Evolutionary conservation across 2,888 invertebrate genomes (phyloP).

Genomic region (Agrochola litura): DNA sequence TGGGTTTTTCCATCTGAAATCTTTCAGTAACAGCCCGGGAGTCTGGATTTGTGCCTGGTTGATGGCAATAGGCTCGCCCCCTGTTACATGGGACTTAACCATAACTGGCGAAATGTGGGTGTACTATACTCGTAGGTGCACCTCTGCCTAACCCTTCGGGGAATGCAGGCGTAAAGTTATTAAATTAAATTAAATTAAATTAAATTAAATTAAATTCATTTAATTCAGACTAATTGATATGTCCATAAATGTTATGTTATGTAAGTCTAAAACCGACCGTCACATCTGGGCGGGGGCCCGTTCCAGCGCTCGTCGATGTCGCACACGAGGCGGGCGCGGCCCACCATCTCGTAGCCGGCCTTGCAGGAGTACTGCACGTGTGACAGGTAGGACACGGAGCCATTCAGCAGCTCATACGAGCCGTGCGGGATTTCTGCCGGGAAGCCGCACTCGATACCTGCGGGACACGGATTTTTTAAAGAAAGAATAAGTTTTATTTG

Average conservation of each 20-base stretch:
- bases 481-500: neutral
- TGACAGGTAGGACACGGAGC: conserved; percentile 96
- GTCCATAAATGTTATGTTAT: too few relatives aligned
- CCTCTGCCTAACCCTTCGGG: neutral
- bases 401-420: conserved; percentile 94
- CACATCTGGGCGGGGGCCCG: conserved; percentile 97
- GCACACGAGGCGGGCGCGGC: conserved; percentile 95
- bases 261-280: conserved; percentile 73
- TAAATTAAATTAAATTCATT: too few relatives aligned
- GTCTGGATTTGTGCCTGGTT: neutral
- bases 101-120: neutral
- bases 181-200: too few relatives aligned
- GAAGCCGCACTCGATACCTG: conserved; percentile 97
- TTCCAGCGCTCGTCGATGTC: conserved; percentile 98
- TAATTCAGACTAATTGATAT: too few relatives aligned
- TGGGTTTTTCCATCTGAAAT: too few relatives aligned
- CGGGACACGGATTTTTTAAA: conserved; percentile 20
- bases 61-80: neutral
- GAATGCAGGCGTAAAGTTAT: too few relatives aligned
- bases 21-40: neutral
- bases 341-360: conserved; percentile 96
- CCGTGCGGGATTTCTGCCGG: conserved; percentile 97
- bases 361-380: conserved; percentile 96
- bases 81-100: neutral
- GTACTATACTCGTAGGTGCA: neutral